Conservation (phyloP, 2,888 invertebrate species). For the Hyppa rectilinea region DNA sequence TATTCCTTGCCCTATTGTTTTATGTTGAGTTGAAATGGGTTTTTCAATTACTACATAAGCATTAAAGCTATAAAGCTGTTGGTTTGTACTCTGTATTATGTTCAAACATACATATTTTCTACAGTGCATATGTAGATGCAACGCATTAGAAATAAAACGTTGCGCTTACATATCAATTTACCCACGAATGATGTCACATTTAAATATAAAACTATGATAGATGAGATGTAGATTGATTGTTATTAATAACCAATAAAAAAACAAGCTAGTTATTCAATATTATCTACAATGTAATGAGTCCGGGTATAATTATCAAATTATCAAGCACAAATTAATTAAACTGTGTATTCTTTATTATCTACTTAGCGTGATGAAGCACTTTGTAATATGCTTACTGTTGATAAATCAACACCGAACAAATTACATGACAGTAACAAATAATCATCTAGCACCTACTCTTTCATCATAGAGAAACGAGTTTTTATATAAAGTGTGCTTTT, state of each 20-base stretch:
- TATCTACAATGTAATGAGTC: slow-evolving; percentile 2
- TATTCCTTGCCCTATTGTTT: slow-evolving; percentile 26
- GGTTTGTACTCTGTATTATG: slow-evolving; percentile 15
- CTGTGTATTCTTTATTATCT: slow-evolving; percentile 30
- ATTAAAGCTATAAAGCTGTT: slow-evolving; percentile 15
- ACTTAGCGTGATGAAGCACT: slow-evolving; percentile 25
- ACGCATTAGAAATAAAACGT: slow-evolving; percentile 25
- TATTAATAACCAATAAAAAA: slow-evolving; percentile 41
- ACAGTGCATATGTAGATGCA: slow-evolving; percentile 17
- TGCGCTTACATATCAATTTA: slow-evolving; percentile 47
- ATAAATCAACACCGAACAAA: slow-evolving; percentile 11
- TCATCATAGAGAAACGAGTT: not conserved
- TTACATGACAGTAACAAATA: not conserved
- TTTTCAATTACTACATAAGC: slow-evolving; percentile 25
- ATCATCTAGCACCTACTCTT: slow-evolving; percentile 3
- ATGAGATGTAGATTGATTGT: slow-evolving; percentile 49
- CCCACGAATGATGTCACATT: slow-evolving; percentile 66
- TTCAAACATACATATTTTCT: slow-evolving; percentile 25
- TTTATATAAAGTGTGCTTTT: not conserved
- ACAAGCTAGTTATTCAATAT: slow-evolving; percentile 9
- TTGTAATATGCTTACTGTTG: slow-evolving; percentile 3
- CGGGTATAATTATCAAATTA: slow-evolving; percentile 19
- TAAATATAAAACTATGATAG: slow-evolving; percentile 63
- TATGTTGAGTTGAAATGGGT: slow-evolving; percentile 1
- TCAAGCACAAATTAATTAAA: slow-evolving; percentile 13